Base-by-base conservation (phyloP, 2,888 invertebrate genomes). In the Aplocera efformata region DNA sequence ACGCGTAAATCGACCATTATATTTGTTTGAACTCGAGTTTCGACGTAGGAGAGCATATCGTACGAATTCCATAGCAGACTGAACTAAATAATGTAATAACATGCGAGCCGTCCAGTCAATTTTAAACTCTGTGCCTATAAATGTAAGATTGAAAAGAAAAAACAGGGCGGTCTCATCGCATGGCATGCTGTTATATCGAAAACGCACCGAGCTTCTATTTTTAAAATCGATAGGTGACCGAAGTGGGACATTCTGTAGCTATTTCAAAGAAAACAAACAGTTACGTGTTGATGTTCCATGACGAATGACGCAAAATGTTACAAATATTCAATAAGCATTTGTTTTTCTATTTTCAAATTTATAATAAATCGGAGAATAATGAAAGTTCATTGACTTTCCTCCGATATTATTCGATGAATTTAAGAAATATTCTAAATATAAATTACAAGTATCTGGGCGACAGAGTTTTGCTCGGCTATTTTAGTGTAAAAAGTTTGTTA, bases 191-290 rank as follows among this genome's bases (percentile, higher is more conserved):
- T 51, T 52, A 46, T 76, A 76, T 77, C 71, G 75, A 79, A 81
- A 83, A 82, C 84, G 81, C 83, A 84, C 75, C 67, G 70, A 72
- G 73, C 65, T 63, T 80, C 85, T 86, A 86, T 86, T 86, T 85
- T 85, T 86, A 84, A 81, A 86, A 84, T 83, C 83, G 78, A 84
- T 83, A 84, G 77, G 80, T 75, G 80, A 75, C 79, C 81, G 72
- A 83, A 84, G 79, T 84, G 78, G 84, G 77, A 76, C 84, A 79
- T 67, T 61, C 73, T 77, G 70, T 74, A 69, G 77, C 70, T 69
- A 73, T 73, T 73, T 77, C 76, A 80, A 79, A 79, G 79, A 79
- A n/a, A n/a, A 61, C 68, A 60, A 75, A 69, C 69, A 69, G 67
- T 75, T 71, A 73, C 34, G 37, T 46, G 33, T 40, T 30, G 28